Evolutionary conservation across 2,113 vertebrate species (phyloP), one percentile per base, ranked within the genome.

Genomic region (Cyanistes caeruleus): DNA sequence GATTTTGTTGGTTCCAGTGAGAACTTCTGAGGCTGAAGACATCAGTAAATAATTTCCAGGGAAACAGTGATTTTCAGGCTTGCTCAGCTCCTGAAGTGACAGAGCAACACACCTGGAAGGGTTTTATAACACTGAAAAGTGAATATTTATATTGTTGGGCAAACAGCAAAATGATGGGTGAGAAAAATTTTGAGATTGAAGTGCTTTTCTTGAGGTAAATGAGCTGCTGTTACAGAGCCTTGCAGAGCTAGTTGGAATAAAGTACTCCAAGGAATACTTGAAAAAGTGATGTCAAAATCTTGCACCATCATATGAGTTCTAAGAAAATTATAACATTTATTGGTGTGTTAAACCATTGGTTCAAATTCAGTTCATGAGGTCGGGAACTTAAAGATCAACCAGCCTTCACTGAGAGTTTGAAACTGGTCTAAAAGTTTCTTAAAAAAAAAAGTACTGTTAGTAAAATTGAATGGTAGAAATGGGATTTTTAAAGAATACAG

Each of bases 341-440:
- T 58, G 81, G 51, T 84, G 53, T 96, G 92, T 96, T 78, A 92
- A 51, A 53, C 43, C 55, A 39, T 92, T 95, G 77, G 72, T 89
- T 46, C 64, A 13, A 86, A 48, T 80, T 94, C 73, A 73, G 9
- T 78, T 89, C 8, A 5, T 27, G 33, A 73, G 33, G 52, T 78
- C 30, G 41, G 23, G 56, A 43, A 8, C 21, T 87, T 52, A n/a
- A 73, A 49, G 13, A 48, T 62, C 51, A 60, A 3, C 11, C 76
- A 56, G 51, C 62, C 58, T 80, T 79, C 44, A 10, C 5, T 49
- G 15, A 33, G 44, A 70, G 39, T 77, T 70, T 44, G 51, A 96
- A 96, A 90, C 35, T 78, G 67, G 30, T 91, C 76, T 81, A 35
- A 67, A 97, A 95, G 48, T 85, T 84, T 69, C 30, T 93, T 77